Percentiles rank a stretch among this genome's conserved stretches.
Conservation (phyloP, 2,888 invertebrate genomes). For the Shargacucullia verbasci region DNA sequence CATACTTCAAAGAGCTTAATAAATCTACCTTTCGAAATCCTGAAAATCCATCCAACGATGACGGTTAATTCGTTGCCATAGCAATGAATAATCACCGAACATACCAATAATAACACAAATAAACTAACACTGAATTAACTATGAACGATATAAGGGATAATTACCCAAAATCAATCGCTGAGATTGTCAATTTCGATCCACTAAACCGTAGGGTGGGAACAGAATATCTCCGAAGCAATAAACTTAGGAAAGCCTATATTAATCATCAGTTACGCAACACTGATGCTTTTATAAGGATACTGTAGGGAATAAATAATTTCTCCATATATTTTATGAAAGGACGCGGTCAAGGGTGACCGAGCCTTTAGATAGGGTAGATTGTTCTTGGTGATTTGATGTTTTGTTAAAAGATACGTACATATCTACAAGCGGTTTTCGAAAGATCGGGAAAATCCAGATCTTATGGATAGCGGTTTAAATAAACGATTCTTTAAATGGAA, state of each 20-base stretch:
- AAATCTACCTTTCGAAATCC: conserved; percentile 5
- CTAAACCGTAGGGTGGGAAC: conserved; percentile 29
- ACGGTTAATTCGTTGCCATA: conserved; percentile 32
- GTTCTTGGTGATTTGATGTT: conserved; percentile 5
- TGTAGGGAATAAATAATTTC: conserved; percentile 49
- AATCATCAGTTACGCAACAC: conserved; percentile 49
- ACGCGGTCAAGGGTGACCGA: conserved; percentile 20
- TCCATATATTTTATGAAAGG: conserved; percentile 43
- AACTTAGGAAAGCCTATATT: conserved; percentile 39
- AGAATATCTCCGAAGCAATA: conserved; percentile 44
- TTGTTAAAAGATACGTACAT: neutral
- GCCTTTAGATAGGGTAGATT: conserved; percentile 11
- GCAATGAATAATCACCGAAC: conserved; percentile 39
- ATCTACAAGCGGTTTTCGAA: no score
- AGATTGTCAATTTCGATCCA: conserved; percentile 42
- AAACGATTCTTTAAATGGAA: no score
- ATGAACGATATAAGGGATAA: conserved; percentile 31
- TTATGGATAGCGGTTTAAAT: no score
- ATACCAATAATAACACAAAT: conserved; percentile 37
- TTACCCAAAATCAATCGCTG: conserved; percentile 44
- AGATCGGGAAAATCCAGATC: no score
- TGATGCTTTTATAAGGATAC: conserved; percentile 31
- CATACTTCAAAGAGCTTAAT: neutral
- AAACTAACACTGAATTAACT: conserved; percentile 15
- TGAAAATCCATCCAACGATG: conserved; percentile 41